Base-by-base conservation (phyloP, 2,797 vertebrate genomes). In the Brachymystax lenok region DNA sequence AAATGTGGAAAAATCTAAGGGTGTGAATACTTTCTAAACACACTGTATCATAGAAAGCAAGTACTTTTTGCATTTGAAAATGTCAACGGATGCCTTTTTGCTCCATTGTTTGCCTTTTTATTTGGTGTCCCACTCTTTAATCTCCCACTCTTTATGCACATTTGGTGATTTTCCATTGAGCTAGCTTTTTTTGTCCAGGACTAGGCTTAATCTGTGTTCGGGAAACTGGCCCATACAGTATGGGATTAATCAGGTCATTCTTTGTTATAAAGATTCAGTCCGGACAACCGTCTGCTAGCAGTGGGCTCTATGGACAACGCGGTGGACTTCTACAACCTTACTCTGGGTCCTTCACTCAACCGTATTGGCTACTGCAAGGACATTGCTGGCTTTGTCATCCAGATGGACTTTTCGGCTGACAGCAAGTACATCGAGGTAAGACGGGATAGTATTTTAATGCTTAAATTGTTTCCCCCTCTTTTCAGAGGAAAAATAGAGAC, bases 321-420 rank as follows among this genome's bases (percentile, higher is more conserved):
- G 0, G 96, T 99, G 1, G 98, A 99, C 85, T 97, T 99, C 88
- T 99, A 99, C 50, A 97, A 99, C 84, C 95, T 99, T 28, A 96
- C 96, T 28, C 95, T 98, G 74, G 98, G 97, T 14, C 95, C 97
- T 0, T 94, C 96, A 8, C 93, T 99, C 28, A 98, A 97, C 87
- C 93, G 97, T 70, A 95, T 96, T 0, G 97, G 97, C 28, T 99
- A 97, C 91, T 98, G 97, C 87, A 98, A 97, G 88, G 98, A 99
- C 86, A 95, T 99, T 40, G 94, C 96, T 0, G 97, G 97, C 54
- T 96, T 97, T 69, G 96, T 98, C 79, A 92, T 98, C 75, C 97
- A 98, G 92, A 94, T 98, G 77, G 98, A 99, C 88, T 99, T 98
- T 86, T 98, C 97, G 4, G 96, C 96, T 0, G 97, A 99, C 91